Base-by-base conservation (phyloP, 1,140 invertebrate species). In the Oscheius sp. region DNA sequence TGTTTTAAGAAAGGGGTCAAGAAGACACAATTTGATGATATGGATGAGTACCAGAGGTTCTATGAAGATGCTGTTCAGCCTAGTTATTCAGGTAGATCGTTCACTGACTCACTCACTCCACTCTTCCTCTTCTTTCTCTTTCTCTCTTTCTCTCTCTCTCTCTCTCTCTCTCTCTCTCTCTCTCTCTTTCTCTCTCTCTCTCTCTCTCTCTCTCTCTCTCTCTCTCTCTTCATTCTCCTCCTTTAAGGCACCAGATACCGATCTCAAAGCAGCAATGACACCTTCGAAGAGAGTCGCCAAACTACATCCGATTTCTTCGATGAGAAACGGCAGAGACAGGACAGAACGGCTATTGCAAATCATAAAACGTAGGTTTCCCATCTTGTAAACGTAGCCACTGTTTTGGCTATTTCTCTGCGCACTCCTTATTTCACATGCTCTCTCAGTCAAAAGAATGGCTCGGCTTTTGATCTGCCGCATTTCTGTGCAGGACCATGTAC, bases 351-450 rank as follows among this genome's bases (percentile, higher is more conserved):
- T 23, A n/a, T 76, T 3, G 34, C 67, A 15, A 67, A 73, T 28
- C 75, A 76, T 67, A 62, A 64, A 76, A 32, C 72, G 75, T 76
- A 73, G 62, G 61, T 31, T 42, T 2, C 0, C 15, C 32, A 10
- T 15, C n/a, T n/a, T n/a, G n/a, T n/a, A n/a, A n/a, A n/a, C n/a
- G n/a, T n/a, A n/a, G n/a, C n/a, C n/a, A n/a, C n/a, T n/a, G n/a
- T n/a, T n/a, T n/a, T n/a, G n/a, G n/a, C n/a, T n/a, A n/a, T n/a
- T n/a, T n/a, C n/a, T n/a, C n/a, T n/a, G n/a, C n/a, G n/a, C n/a
- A n/a, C n/a, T n/a, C n/a, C n/a, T n/a, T n/a, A n/a, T n/a, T n/a
- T n/a, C n/a, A n/a, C n/a, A n/a, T n/a, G n/a, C n/a, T n/a, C n/a
- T n/a, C n/a, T n/a, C n/a, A n/a, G n/a, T n/a, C n/a, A n/a, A n/a